Evolutionary conservation across 2,113 vertebrate genomes (phyloP), one percentile per base, ranked within the genome.

Genomic region (Trematomus loennbergii): DNA sequence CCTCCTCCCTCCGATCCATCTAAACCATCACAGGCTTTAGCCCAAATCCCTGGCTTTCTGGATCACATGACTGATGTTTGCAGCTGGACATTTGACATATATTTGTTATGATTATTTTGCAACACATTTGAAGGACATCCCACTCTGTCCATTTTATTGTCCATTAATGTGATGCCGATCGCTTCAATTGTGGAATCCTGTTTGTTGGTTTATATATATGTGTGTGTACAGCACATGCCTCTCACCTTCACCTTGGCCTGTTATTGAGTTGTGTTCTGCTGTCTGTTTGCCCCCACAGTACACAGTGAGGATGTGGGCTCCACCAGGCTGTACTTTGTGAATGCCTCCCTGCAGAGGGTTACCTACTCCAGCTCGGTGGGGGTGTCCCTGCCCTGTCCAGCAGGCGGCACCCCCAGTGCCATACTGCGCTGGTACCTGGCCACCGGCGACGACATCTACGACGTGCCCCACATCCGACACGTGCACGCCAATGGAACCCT

Each of bases 251-350:
- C 43, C 29, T 60, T 6, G 58, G 20, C 65, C 61, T 72, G 87
- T 68, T 90, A 40, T 67, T 91, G 36, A 75, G 49, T 87, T 71
- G 67, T 52, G 9, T 52, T 53, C 12, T 83, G 68, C 62, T 82
- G 66, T 90, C 12, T 91, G 72, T 87, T 85, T 91, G 25, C 69
- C 83, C 72, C 68, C 17, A 0, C 95, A 99, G 98, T 96, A 92
- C 95, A 85, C 87, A 94, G 96, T 87, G 98, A 99, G 94, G 97
- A 99, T 98, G 98, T 96, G 68, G 97, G 97, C 94, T 95, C 95
- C 89, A 97, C 97, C 95, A 98, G 97, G 95, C 96, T 99, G 95
- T 99, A 99, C 96, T 99, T 99, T 98, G 97, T 99, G 95, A 99
- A 99, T 89, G 97, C 97, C 94, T 98, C 98, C 87, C 88, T 99